These are phyloP conservation scores for Branchinecta lindahli DNA, from an alignment of 1,140 invertebrate species.

Conservation along the genomic window DNA sequence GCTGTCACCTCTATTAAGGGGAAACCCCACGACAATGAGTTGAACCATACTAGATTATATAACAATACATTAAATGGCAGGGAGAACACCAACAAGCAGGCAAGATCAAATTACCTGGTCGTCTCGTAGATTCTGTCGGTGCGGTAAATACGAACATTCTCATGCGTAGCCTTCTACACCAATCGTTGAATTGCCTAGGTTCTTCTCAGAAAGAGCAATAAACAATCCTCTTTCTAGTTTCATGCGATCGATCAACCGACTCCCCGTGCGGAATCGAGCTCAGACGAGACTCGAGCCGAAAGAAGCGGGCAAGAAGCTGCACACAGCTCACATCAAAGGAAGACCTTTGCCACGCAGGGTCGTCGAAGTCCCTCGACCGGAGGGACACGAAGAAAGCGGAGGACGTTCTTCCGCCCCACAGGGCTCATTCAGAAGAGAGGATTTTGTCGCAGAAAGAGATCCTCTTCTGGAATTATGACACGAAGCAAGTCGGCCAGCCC, in stretches of 20 bases:
- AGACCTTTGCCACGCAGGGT: conserved; percentile 14
- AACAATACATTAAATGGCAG: no score
- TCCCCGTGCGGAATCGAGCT: background rate
- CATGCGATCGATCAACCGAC: conserved; percentile 9
- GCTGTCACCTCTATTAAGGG: no score
- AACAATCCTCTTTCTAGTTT: background rate
- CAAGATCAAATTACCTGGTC: no score
- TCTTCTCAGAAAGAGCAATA: no score
- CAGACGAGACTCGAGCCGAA: conserved; percentile 16
- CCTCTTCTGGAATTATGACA: background rate
- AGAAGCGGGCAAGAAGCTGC: conserved; percentile 19
- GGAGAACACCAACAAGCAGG: no score
- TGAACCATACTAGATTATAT: no score
- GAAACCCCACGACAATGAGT: no score
- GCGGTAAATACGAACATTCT: no score
- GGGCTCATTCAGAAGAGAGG: conserved; percentile 24
- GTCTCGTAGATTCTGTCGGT: no score
- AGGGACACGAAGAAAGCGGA: background rate
- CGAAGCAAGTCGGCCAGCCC: background rate
- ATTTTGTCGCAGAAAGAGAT: conserved; percentile 9
- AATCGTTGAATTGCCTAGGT: no score
- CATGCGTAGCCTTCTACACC: no score
- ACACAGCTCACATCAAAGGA: conserved; percentile 14
- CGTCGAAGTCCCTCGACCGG: conserved; percentile 15
- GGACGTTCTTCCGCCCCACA: conserved; percentile 1